Base-by-base conservation (phyloP, 2,797 vertebrate species). In the Pangasius macronema region DNA sequence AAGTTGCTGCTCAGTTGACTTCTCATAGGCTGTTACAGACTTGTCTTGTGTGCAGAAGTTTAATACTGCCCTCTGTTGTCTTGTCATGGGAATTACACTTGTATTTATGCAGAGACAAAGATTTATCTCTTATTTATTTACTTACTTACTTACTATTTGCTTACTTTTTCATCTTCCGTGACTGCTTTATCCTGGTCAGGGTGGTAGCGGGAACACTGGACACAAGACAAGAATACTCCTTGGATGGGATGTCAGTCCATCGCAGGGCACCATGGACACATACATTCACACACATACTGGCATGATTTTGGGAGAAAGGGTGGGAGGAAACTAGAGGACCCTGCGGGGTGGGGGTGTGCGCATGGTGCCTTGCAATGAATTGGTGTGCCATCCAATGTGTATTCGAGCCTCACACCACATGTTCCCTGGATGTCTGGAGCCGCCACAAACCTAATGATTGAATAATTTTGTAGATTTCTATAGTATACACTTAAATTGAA, bases 1-100 rank as follows among this genome's bases (percentile, higher is more conserved):
- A 70, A 1, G 33, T 57, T 27, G 1, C n/a, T 65, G n/a, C 59
- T 61, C 33, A 5, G 27, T 61, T 46, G 46, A 27, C 33, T 14
- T 77, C 1, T 22, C 22, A n/a, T 6, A 27, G 0, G 20, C 18
- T 6, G 20, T 27, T 39, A 8, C 22, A 61, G 18, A 10, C 10
- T 16, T 20, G 18, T 59, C 33, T 61, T 6, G 18, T 77, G 6
- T 75, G 3, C 5, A 33, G 4, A 39, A 84, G 81, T 3, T 6
- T 39, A 39, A 13, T 68, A 83, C 82, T 84, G 70, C 89, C 89
- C 63, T 84, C 90, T 87, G 68, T 49, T 85, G 89, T 13, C 11
- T 6, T n/a, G 1, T 10, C 84, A 0, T 4, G 59, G 39, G 42
- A 39, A 55, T 73, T 57, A 55, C 88, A 72, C 4, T 33, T n/a